phyloP scores from a whole-genome alignment of 2,888 invertebrate genomes.

The Archaeoteleia sp. region DNA sequence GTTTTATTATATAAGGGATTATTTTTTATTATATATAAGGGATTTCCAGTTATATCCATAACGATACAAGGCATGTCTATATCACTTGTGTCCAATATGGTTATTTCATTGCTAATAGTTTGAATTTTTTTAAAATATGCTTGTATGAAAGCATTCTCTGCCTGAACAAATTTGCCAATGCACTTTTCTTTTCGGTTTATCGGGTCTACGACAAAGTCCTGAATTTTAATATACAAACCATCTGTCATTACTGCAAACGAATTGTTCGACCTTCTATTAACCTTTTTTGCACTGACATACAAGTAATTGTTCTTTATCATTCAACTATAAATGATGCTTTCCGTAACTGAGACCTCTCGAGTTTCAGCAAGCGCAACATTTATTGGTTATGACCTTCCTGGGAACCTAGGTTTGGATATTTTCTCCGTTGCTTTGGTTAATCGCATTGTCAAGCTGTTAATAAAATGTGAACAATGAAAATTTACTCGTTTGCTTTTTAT shows the following conservation, averaged over 20 bases:
- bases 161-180: not conserved
- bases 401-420: conserved; percentile 15
- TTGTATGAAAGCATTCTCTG: not conserved
- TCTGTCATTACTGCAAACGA: conserved; percentile 12
- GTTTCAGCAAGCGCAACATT: no score
- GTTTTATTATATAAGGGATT: no score
- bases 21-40: no score
- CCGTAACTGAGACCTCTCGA: not conserved
- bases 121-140: no score
- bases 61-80: not conserved
- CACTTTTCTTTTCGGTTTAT: not conserved
- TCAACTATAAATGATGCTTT: conserved; percentile 6
- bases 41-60: no score
- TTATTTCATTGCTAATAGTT: no score
- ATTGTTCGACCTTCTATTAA: conserved; percentile 2
- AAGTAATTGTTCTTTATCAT: conserved; percentile 21
- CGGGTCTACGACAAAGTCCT: conserved; percentile 1
- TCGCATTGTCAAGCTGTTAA: no score
- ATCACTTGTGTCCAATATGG: no score
- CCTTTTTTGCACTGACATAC: conserved; percentile 7
- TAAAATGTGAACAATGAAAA: not conserved
- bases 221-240: not conserved
- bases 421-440: no score
- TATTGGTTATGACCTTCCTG: conserved; percentile 6
- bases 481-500: no score